A percentile compares a stretch with the other conserved stretches of the same genome.
These are phyloP conservation scores for Metallyticus violacea DNA, from an alignment of 2,888 invertebrate genomes.

Conservation along the genomic window DNA sequence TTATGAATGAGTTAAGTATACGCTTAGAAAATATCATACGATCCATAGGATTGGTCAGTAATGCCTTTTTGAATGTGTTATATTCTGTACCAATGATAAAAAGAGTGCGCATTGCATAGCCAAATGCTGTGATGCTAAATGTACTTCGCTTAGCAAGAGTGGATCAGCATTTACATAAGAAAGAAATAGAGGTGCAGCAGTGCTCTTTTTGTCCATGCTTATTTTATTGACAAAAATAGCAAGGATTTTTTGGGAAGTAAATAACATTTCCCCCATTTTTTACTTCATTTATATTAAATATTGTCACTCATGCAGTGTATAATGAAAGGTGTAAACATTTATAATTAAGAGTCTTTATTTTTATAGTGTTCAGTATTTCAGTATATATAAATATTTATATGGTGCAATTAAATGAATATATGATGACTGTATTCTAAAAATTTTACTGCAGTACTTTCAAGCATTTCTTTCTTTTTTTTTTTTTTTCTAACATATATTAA, in stretches of 20 bases:
- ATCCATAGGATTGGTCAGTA: slow-evolving; percentile 50
- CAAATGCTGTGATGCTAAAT: neutral
- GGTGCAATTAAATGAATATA: neutral
- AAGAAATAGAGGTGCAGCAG: neutral
- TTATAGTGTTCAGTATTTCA: neutral
- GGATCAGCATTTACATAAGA: neutral
- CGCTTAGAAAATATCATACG: slow-evolving; percentile 23
- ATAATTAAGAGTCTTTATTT: neutral
- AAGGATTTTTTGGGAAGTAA: neutral
- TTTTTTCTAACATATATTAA: neutral
- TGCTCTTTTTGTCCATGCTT: neutral
- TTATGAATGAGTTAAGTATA: slow-evolving; percentile 15
- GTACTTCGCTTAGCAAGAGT: no score
- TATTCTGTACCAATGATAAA: slow-evolving; percentile 58
- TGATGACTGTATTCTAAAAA: neutral
- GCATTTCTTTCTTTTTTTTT: neutral
- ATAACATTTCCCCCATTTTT: neutral
- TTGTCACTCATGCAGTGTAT: neutral
- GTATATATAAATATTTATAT: neutral
- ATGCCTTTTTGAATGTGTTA: slow-evolving; percentile 55
- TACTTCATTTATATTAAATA: neutral
- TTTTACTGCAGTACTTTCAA: neutral
- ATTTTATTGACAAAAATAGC: neutral
- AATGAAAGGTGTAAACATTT: neutral
- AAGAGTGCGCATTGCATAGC: slow-evolving; percentile 42